Conservation (phyloP, 2,888 invertebrate genomes). For the Calliscelio sp. region DNA sequence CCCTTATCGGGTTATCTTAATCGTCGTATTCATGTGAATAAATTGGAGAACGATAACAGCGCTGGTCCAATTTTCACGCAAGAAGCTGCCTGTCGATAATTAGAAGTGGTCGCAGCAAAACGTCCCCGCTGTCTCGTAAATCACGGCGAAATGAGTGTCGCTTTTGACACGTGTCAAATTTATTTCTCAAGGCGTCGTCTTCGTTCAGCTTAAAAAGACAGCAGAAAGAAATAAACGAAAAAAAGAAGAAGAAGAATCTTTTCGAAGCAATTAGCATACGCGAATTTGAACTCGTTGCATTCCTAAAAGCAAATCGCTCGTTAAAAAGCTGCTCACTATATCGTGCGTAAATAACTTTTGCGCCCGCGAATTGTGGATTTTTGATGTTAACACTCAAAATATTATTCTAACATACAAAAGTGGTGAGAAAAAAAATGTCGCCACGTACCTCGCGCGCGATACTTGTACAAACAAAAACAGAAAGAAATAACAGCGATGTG, state of each 20-base stretch:
- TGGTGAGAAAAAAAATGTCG: constrained; percentile 53
- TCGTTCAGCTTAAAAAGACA: not conserved
- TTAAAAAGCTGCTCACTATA: constrained; percentile 31
- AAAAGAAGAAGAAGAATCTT: constrained; percentile 1
- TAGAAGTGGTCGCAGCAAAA: constrained; percentile 63
- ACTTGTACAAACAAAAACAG: constrained; percentile 66
- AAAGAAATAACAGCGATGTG: constrained; percentile 66
- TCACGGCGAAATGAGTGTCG: constrained; percentile 75
- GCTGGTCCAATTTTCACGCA: constrained; percentile 77
- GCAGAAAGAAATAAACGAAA: constrained; percentile 8
- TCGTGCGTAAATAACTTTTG: constrained; percentile 52
- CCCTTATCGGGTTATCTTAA: constrained; percentile 1
- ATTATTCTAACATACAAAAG: constrained; percentile 58
- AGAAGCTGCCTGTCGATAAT: constrained; percentile 49
- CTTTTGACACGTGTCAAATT: constrained; percentile 75
- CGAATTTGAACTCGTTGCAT: constrained; percentile 55
- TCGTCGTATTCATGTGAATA: constrained; percentile 68
- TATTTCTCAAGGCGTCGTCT: constrained; percentile 61
- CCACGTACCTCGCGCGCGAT: constrained; percentile 55
- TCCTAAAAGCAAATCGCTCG: constrained; percentile 51
- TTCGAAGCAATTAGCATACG: constrained; percentile 54
- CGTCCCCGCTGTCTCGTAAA: constrained; percentile 78
- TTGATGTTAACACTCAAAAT: constrained; percentile 68
- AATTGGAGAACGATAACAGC: constrained; percentile 76
- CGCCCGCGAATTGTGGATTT: constrained; percentile 58